phyloP scores from a whole-genome alignment of 2,888 invertebrate species.

The Dynastes hyllus region DNA sequence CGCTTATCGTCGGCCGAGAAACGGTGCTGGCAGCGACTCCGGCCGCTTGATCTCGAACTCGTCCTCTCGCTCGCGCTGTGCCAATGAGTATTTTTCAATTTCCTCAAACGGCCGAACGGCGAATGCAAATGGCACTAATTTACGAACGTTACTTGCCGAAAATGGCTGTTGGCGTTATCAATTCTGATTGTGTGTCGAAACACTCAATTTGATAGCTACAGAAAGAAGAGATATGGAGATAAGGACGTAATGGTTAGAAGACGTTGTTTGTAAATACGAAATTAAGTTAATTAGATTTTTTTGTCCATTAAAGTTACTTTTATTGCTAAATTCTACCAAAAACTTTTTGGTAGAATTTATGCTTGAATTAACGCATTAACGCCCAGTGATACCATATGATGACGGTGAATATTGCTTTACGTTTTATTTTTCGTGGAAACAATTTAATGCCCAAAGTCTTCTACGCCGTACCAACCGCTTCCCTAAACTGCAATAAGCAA shows the following conservation, averaged over 20 bases:
- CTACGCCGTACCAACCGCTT: too few species aligned
- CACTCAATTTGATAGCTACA: not conserved
- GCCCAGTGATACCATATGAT: too few species aligned
- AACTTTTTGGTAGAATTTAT: too few species aligned
- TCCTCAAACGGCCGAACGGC: conserved; percentile 15
- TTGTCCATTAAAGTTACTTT: not conserved
- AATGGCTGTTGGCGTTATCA: conserved; percentile 6
- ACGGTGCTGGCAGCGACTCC: not conserved
- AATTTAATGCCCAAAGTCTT: too few species aligned
- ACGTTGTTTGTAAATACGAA: too few species aligned
- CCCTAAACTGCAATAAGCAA: too few species aligned
- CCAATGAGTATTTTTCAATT: conserved; percentile 40
- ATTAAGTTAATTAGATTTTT: not conserved
- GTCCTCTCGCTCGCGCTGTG: not conserved
- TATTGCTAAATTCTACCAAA: too few species aligned
- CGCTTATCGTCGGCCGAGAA: conserved; percentile 8
- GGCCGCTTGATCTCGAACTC: not conserved
- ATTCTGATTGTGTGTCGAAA: not conserved
- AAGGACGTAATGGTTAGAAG: not conserved
- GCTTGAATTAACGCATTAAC: too few species aligned
- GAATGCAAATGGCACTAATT: conserved; percentile 40
- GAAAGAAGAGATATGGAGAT: not conserved
- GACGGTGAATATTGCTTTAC: too few species aligned
- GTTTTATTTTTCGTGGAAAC: too few species aligned
- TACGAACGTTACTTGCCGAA: not conserved